Evolutionary conservation across 2,113 vertebrate genomes (phyloP), one percentile per base, ranked within the genome.

Genomic region (Salminus brasiliensis): DNA sequence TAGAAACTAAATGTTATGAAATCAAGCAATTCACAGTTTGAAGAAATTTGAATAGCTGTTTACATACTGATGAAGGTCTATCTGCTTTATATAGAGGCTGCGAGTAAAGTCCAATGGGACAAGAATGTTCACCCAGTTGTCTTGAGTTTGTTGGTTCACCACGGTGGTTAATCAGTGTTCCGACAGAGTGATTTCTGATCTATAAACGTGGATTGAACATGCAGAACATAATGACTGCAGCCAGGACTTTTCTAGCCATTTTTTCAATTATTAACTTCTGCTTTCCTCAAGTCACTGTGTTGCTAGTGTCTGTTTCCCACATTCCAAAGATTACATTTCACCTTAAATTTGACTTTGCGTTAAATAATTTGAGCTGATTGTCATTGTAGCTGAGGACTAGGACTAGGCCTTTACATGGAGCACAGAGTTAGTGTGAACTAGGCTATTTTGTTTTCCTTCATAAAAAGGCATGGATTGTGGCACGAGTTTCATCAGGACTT

Each of bases 401-500:
- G 25, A 2, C 10, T 49, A n/a, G n/a, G n/a, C n/a, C n/a, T n/a
- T n/a, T n/a, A n/a, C n/a, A n/a, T n/a, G n/a, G n/a, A n/a, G 12
- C 18, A 39, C 1, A 3, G 16, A 5, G 4, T 7, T 5, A 16
- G 1, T 70, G 21, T 69, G 4, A 11, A 29, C 41, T 45, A 25
- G 25, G 49, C 52, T n/a, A n/a, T n/a, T n/a, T n/a, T n/a, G n/a
- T n/a, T n/a, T n/a, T n/a, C n/a, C n/a, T n/a, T n/a, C n/a, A n/a
- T n/a, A n/a, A n/a, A n/a, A n/a, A n/a, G n/a, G n/a, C n/a, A n/a
- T n/a, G n/a, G 43, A 34, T 8, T 71, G 57, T 68, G 66, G 36
- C 52, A 59, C 78, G 82, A 71, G 77, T 78, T 67, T 68, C 12
- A 57, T 60, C 52, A 69, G 67, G 76, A 62, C 53, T 29, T 70